phyloP scores from a whole-genome alignment of 2,797 vertebrate species.

The Sparidentex hasta region DNA sequence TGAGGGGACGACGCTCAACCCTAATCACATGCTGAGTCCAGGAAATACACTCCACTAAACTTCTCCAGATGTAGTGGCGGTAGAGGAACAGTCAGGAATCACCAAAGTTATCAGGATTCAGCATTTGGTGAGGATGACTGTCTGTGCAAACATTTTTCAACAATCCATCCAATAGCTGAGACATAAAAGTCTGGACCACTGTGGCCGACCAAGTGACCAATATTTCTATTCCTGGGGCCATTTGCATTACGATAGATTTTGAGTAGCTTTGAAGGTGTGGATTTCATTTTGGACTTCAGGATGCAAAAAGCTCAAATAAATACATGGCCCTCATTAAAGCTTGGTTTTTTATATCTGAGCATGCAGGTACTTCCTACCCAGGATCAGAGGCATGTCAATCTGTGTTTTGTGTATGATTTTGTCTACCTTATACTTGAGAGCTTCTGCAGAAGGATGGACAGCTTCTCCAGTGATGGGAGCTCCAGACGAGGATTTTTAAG shows the following conservation, averaged over 20 bases:
- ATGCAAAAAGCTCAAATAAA: background rate
- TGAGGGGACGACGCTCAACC: too few relatives aligned
- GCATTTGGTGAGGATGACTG: background rate
- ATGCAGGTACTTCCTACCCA: background rate
- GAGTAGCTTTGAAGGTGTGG: background rate
- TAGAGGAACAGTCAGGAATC: background rate
- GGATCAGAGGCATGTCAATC: background rate
- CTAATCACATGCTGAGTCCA: too few relatives aligned
- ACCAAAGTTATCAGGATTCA: background rate
- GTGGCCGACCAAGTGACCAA: too few relatives aligned
- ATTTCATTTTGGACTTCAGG: background rate
- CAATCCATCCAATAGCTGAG: too few relatives aligned
- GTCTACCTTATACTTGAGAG: slow-evolving; percentile 91
- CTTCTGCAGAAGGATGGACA: slow-evolving; percentile 92
- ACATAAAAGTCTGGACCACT: too few relatives aligned
- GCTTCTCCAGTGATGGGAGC: slow-evolving; percentile 87
- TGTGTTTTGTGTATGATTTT: background rate
- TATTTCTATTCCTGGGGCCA: background rate
- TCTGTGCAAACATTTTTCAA: too few relatives aligned
- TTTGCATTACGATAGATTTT: too few relatives aligned
- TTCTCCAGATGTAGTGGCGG: too few relatives aligned
- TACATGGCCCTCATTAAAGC: background rate
- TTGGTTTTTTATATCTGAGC: background rate
- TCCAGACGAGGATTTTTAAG: slow-evolving; percentile 88
- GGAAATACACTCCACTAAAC: too few relatives aligned